Evolutionary conservation across 2,797 vertebrate genomes (phyloP).

Genomic region (Esox lucius): DNA sequence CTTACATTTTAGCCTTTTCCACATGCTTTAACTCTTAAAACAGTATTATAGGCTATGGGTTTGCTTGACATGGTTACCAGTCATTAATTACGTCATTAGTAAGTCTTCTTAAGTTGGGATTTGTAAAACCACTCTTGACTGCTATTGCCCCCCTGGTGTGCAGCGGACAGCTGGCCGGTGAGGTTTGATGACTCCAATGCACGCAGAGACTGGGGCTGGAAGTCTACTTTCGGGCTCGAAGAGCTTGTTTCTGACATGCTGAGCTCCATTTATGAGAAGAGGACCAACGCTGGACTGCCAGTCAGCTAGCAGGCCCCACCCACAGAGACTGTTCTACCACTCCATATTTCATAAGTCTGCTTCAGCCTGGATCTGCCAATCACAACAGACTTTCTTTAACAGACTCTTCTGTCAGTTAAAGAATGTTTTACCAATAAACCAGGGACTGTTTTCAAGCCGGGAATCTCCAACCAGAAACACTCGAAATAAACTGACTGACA

Average conservation of each 20-base stretch:
- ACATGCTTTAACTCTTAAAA: background rate
- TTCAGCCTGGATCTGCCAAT: conserved; percentile 35
- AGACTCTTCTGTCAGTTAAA: conserved; percentile 28
- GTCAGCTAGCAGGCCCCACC: conserved; percentile 63
- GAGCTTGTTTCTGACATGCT: conserved; percentile 78
- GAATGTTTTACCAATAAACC: conserved; percentile 25
- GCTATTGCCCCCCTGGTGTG: conserved; percentile 16
- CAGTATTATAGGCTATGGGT: background rate
- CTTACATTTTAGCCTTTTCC: background rate
- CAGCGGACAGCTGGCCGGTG: conserved; percentile 82
- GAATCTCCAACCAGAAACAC: conserved; percentile 44
- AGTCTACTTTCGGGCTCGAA: conserved; percentile 63
- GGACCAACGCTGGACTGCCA: conserved; percentile 57
- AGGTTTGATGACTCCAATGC: conserved; percentile 80
- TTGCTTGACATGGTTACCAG: background rate
- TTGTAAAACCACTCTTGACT: background rate
- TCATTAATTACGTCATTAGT: background rate
- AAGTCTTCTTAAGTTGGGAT: background rate
- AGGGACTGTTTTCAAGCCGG: conserved; percentile 33
- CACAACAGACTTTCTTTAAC: conserved; percentile 33
- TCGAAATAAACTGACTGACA: background rate
- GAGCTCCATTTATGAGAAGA: conserved; percentile 62
- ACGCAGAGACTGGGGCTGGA: conserved; percentile 79
- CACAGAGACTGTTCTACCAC: conserved; percentile 27
- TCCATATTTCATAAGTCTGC: conserved; percentile 29